Percentiles rank a stretch among this genome's conserved stretches.
These are phyloP conservation scores for Philhelius pedissequus DNA, from an alignment of 2,888 invertebrate species.

Conservation along the genomic window DNA sequence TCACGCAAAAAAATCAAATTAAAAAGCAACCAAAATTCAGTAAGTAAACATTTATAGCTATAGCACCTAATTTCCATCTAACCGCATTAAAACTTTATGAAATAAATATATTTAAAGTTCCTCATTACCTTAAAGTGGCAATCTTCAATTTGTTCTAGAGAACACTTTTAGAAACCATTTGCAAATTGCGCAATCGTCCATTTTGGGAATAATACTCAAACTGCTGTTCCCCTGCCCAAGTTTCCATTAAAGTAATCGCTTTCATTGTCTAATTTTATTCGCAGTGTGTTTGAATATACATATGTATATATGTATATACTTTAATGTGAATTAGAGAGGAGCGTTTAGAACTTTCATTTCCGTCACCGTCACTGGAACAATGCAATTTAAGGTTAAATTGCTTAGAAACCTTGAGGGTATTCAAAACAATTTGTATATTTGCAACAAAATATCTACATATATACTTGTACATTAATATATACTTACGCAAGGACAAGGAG, in stretches of 20 bases:
- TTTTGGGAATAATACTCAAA: not conserved
- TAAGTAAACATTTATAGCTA: too few relatives aligned
- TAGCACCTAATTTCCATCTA: not conserved
- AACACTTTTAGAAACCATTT: constrained; percentile 20
- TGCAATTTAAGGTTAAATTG: constrained; percentile 59
- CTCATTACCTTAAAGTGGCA: constrained; percentile 2
- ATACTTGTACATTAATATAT: too few relatives aligned
- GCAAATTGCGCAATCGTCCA: constrained; percentile 26
- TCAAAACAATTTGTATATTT: constrained; percentile 23
- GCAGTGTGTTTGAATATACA: not conserved
- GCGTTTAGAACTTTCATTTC: constrained; percentile 38
- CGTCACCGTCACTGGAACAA: constrained; percentile 38
- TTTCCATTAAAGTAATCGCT: constrained; percentile 34
- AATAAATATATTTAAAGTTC: not conserved
- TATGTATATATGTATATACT: not conserved
- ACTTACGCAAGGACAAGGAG: not conserved
- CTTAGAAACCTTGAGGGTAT: constrained; percentile 49
- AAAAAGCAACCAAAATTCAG: too few relatives aligned
- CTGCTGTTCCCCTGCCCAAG: constrained; percentile 6
- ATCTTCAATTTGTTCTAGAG: constrained; percentile 30
- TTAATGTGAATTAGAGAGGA: constrained; percentile 5
- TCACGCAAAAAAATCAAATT: too few relatives aligned
- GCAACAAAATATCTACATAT: not conserved
- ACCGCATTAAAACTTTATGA: not conserved
- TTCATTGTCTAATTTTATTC: constrained; percentile 40